Evolutionary conservation across 1,140 invertebrate species (phyloP).

Genomic region (Bombus vancouverensis): DNA sequence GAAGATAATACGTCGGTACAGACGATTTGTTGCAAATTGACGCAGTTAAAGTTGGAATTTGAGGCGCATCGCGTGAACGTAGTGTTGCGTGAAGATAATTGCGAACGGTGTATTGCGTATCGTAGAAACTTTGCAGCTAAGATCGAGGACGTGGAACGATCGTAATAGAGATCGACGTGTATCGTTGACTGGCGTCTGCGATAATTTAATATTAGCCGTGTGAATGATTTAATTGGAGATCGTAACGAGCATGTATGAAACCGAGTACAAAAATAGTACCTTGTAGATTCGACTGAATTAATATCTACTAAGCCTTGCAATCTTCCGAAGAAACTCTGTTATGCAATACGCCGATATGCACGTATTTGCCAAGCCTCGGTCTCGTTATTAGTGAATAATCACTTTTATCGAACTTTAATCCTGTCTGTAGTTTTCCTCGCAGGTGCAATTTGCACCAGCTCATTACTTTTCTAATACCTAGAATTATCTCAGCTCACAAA

Average conservation of each 20-base stretch:
- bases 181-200: neutral
- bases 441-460: neutral
- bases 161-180: conserved; percentile 7
- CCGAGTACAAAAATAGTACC: neutral
- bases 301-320: neutral
- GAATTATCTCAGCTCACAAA: neutral
- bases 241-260: neutral
- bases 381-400: neutral
- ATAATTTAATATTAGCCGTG: neutral
- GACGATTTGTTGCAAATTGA: neutral
- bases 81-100: conserved; percentile 19
- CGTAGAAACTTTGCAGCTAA: neutral
- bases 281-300: neutral
- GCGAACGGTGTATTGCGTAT: neutral
- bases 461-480: neutral
- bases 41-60: conserved; percentile 9
- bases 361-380: neutral
- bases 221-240: neutral
- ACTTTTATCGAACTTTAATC: neutral
- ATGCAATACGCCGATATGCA: neutral
- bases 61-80: conserved; percentile 18
- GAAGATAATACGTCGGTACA: neutral
- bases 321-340: neutral
- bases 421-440: too few species aligned
- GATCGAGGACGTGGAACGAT: neutral